Evolutionary conservation across 2,113 vertebrate genomes (phyloP), one percentile per base, ranked within the genome.

Genomic region (Carollia perspicillata): DNA sequence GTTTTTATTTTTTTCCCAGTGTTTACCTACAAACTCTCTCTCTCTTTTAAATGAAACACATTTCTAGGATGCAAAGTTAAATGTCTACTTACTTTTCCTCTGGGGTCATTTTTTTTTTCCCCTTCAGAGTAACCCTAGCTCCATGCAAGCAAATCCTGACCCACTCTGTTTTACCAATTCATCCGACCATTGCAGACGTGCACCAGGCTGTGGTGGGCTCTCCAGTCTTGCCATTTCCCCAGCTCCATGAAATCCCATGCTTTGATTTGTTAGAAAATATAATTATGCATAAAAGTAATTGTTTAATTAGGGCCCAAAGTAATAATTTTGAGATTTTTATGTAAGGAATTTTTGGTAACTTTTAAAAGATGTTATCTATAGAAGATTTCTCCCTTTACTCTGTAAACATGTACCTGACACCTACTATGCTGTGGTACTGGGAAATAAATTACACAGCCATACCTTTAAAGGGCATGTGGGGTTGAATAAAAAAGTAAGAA

Each of bases 191-290:
- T 53, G 16, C 66, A 83, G 79, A 85, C 84, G 30, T 26, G 30
- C 47, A 28, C 0, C 12, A 89, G 49, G 22, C 35, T 17, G 4
- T 23, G 8, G 10, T 37, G 28, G 20, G 40, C 14, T 44, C 13
- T 65, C 66, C 22, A 49, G 65, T 72, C 37, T 51, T 60, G 11
- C 22, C 23, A 4, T 72, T 18, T 72, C 44, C 28, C 9, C 40
- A 84, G 10, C 2, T 93, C 55, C 37, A 10, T 63, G 35, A 37
- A 71, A 35, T 74, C 51, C 47, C 84, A 63, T 33, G 40, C 28
- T 85, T 74, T 68, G 53, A 89, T 30, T 79, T 74, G 71, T 94
- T 87, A 92, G 28, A 91, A 95, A 84, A 40, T 66, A 58, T 35
- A 55, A 66, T 79, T 88, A n/a, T 60, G 85, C 23, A 69, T 83